Percentiles rank a stretch among this genome's conserved stretches.
Conservation (phyloP, 2,888 invertebrate genomes). For the Ormyrus labotus region DNA sequence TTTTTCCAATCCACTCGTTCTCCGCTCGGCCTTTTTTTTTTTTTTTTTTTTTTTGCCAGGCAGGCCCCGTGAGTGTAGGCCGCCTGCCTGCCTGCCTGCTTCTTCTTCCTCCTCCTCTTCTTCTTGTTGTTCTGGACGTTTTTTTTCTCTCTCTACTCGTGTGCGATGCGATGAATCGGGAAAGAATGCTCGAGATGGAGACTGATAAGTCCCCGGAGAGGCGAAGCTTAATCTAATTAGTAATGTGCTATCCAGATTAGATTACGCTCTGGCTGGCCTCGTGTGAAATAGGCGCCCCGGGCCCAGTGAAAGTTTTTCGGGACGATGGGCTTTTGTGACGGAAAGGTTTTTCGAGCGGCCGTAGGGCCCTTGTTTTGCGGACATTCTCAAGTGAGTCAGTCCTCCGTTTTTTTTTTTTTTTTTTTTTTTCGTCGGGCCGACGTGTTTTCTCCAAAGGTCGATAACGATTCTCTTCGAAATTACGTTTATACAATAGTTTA, state of each 20-base stretch:
- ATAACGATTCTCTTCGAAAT: not conserved
- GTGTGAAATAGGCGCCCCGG: too few species aligned
- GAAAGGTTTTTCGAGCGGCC: too few species aligned
- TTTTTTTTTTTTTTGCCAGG: too few species aligned
- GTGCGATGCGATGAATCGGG: conserved; percentile 2
- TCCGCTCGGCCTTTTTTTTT: too few species aligned
- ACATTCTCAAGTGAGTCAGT: too few species aligned
- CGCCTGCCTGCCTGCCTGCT: too few species aligned
- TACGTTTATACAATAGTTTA: too few species aligned
- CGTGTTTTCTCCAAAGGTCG: not conserved
- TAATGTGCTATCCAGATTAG: conserved; percentile 17
- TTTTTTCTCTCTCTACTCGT: not conserved
- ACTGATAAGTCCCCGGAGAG: not conserved
- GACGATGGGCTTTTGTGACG: too few species aligned
- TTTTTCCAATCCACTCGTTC: not conserved
- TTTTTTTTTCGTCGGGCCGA: not conserved
- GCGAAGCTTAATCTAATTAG: conserved; percentile 28
- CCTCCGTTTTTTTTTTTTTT: not conserved
- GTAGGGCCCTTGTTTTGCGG: too few species aligned
- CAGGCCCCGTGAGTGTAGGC: too few species aligned
- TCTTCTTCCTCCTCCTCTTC: not conserved
- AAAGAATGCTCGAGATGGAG: conserved; percentile 20
- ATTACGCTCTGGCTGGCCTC: not conserved
- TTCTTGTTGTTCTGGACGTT: not conserved
- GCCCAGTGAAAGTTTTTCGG: too few species aligned